Evolutionary conservation across 1,140 invertebrate genomes (phyloP).

Genomic region (Drosophila orena): DNA sequence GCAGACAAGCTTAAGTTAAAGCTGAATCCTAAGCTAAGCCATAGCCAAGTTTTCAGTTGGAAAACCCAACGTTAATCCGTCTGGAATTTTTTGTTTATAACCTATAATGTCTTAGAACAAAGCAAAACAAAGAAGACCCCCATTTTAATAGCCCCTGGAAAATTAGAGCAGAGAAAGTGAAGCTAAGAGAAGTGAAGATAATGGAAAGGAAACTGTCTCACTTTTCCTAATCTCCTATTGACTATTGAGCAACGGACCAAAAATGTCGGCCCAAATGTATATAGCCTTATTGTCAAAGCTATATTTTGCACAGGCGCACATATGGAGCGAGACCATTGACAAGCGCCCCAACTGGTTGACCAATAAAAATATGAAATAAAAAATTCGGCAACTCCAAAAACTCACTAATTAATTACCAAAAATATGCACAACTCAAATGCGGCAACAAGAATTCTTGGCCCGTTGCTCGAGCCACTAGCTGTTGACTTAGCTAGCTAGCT

Average conservation of each 20-base stretch:
- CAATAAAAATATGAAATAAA: conserved; percentile 62
- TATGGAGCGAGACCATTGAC: conserved; percentile 40
- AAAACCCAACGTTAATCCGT: conserved; percentile 12
- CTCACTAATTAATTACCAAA: conserved; percentile 78
- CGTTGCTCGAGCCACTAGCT: conserved; percentile 29
- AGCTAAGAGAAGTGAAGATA: background rate
- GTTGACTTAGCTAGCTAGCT: conserved; percentile 3
- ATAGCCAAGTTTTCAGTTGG: background rate
- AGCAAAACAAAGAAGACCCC: conserved; percentile 4
- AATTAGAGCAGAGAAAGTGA: conserved; percentile 30
- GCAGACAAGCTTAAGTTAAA: conserved; percentile 43
- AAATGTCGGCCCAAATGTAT: conserved; percentile 34
- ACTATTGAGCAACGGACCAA: conserved; percentile 15
- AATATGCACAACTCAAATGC: conserved; percentile 55
- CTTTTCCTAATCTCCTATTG: background rate
- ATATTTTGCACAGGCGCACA: conserved; percentile 39
- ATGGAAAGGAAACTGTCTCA: conserved; percentile 5
- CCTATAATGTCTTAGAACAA: background rate
- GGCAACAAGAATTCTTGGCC: conserved; percentile 58
- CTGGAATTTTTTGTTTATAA: conserved; percentile 42
- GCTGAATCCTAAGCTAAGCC: conserved; percentile 21
- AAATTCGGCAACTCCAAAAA: conserved; percentile 57
- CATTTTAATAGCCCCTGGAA: conserved; percentile 2
- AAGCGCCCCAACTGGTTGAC: conserved; percentile 65
- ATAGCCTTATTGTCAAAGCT: conserved; percentile 20